Conservation (phyloP, 1,140 invertebrate species). For the Subanguina moxae region DNA sequence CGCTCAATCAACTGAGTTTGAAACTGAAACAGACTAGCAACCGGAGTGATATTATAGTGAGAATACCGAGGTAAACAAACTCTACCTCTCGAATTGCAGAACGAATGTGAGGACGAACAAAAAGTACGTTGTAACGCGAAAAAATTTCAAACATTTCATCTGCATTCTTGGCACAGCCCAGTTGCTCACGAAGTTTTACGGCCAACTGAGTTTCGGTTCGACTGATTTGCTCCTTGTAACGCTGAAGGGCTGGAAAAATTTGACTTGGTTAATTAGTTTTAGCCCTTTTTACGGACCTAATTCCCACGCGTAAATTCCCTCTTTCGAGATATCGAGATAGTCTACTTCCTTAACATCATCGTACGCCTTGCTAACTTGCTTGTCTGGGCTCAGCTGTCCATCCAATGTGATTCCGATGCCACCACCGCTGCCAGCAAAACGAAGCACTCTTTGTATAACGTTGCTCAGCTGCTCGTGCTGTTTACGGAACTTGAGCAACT, state of each 20-base stretch:
- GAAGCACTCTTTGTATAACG: conserved; percentile 87
- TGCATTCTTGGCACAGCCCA: conserved; percentile 95
- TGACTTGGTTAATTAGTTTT: too few species aligned
- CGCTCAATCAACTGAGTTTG: conserved; percentile 97
- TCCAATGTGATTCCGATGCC: conserved; percentile 33
- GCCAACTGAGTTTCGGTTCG: conserved; percentile 94
- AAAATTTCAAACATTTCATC: conserved; percentile 99
- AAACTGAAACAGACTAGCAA: too few species aligned
- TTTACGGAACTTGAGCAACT: conserved; percentile 85
- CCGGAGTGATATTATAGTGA: too few species aligned
- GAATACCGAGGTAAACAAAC: too few species aligned
- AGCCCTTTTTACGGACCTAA: conserved; percentile 61
- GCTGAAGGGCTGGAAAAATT: conserved; percentile 70
- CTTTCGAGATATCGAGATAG: conserved; percentile 90
- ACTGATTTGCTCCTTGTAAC: conserved; percentile 94
- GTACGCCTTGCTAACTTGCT: conserved; percentile 90
- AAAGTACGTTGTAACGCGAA: conserved; percentile 93
- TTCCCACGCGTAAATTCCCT: conserved; percentile 94
- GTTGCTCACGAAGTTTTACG: conserved; percentile 86
- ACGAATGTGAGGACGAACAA: conserved; percentile 93
- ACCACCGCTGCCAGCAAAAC: conserved; percentile 24
- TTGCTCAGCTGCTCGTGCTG: conserved; percentile 95
- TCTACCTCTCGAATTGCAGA: conserved; percentile 96
- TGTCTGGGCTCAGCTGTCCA: conserved; percentile 20
- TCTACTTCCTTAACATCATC: conserved; percentile 98